These are phyloP conservation scores for Polypedilum pembai DNA, from an alignment of 1,140 invertebrate genomes.

Conservation along the genomic window DNA sequence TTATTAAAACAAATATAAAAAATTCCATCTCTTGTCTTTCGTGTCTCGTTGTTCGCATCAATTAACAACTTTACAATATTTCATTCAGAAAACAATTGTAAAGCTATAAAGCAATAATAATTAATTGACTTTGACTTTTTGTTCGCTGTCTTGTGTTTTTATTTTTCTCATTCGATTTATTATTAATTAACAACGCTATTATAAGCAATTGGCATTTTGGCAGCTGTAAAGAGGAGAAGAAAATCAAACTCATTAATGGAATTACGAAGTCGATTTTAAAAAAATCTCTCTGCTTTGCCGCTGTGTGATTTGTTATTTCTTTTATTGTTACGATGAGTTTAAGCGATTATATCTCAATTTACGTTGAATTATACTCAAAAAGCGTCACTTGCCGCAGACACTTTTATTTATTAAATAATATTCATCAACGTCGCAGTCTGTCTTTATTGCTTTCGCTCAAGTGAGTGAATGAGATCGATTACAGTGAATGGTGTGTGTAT, in stretches of 20 bases:
- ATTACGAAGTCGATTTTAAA: not conserved
- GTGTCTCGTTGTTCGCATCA: not conserved
- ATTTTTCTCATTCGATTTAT: not conserved
- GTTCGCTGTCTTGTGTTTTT: not conserved
- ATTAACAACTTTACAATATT: constrained; percentile 7
- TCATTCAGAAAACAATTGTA: not conserved
- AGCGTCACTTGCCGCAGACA: constrained; percentile 15
- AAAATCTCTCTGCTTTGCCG: not conserved
- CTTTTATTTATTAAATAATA: constrained; percentile 7
- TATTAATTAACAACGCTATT: constrained; percentile 9
- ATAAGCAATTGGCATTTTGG: constrained; percentile 8
- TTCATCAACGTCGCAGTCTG: not conserved
- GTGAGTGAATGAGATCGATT: too few relatives aligned
- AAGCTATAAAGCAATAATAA: constrained; percentile 19
- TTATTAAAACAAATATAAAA: too few relatives aligned
- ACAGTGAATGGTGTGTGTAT: too few relatives aligned
- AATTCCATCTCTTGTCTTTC: too few relatives aligned
- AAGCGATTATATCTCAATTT: constrained; percentile 27
- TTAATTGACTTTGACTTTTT: not conserved
- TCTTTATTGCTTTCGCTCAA: too few relatives aligned
- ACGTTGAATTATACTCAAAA: constrained; percentile 20
- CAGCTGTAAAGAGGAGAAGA: not conserved
- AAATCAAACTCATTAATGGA: constrained; percentile 3
- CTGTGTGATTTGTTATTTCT: too few relatives aligned
- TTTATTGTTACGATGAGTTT: not conserved